A percentile compares a stretch with the other conserved stretches of the same genome.
phyloP scores from a whole-genome alignment of 1,140 invertebrate species.

The roundworm (Caenorhabditis elegans) region DNA sequence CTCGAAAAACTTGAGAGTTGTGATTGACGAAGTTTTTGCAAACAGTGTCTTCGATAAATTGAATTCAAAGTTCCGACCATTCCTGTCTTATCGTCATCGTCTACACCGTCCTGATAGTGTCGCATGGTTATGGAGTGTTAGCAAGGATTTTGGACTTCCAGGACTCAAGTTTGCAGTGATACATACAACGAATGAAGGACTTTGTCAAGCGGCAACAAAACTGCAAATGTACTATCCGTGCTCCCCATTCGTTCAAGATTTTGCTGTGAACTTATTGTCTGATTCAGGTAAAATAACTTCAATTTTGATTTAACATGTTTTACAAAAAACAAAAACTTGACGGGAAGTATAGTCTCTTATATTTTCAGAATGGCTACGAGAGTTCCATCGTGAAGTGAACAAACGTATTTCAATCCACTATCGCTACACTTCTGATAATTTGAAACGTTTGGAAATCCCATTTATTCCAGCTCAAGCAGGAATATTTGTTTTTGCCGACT shows the following conservation, averaged over 20 bases:
- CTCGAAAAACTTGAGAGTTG: neutral
- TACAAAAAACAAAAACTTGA: neutral
- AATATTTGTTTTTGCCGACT: slow-evolving; percentile 38
- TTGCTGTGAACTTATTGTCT: slow-evolving; percentile 26
- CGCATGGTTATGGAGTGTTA: slow-evolving; percentile 36
- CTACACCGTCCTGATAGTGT: neutral
- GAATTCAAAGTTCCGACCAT: slow-evolving; percentile 13
- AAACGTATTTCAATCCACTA: slow-evolving; percentile 24
- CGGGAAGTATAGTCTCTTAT: neutral
- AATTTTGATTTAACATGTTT: neutral
- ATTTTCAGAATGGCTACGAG: slow-evolving; percentile 19
- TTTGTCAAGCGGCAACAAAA: slow-evolving; percentile 11
- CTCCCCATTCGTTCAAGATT: slow-evolving; percentile 29
- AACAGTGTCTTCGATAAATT: slow-evolving; percentile 7
- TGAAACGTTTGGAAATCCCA: neutral
- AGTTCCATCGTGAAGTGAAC: neutral
- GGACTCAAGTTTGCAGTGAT: slow-evolving; percentile 27
- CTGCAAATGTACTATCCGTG: slow-evolving; percentile 27
- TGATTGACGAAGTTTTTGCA: slow-evolving; percentile 29
- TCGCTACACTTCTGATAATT: slow-evolving; percentile 12
- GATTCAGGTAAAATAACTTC: slow-evolving; percentile 22
- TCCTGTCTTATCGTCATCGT: slow-evolving; percentile 11
- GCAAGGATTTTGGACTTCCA: slow-evolving; percentile 35
- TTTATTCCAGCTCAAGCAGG: slow-evolving; percentile 27
- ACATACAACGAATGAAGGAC: neutral